These are phyloP conservation scores for Platalea minor DNA, from an alignment of 2,797 vertebrate genomes.

Conservation along the genomic window DNA sequence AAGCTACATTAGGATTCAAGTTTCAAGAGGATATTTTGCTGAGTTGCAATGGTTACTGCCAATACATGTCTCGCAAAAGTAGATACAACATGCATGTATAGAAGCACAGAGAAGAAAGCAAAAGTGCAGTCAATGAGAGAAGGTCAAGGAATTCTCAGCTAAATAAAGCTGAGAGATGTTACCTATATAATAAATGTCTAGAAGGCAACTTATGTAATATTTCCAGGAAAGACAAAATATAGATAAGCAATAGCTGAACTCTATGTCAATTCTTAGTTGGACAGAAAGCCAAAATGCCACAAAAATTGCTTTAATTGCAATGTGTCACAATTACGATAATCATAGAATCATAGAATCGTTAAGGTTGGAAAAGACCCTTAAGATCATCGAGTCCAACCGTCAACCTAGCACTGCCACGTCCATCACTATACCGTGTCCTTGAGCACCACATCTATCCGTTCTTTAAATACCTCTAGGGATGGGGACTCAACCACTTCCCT, in stretches of 20 bases:
- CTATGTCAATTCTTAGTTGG: background rate
- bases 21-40: background rate
- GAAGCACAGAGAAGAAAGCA: background rate
- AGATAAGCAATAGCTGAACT: background rate
- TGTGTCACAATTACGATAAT: background rate
- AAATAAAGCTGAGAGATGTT: background rate
- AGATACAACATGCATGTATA: background rate
- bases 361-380: too few species aligned
- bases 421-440: too few species aligned
- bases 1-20: background rate
- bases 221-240: background rate
- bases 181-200: background rate
- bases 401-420: too few species aligned
- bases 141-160: background rate
- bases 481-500: too few species aligned
- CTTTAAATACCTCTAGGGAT: too few species aligned
- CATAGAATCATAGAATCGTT: too few species aligned
- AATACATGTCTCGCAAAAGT: background rate
- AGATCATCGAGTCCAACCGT: too few species aligned
- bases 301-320: background rate
- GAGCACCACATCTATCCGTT: too few species aligned
- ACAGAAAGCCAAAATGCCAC: background rate
- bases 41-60: background rate
- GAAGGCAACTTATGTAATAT: background rate
- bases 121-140: background rate